phyloP scores from a whole-genome alignment of 2,113 vertebrate species.

The Taurulus bubalis region DNA sequence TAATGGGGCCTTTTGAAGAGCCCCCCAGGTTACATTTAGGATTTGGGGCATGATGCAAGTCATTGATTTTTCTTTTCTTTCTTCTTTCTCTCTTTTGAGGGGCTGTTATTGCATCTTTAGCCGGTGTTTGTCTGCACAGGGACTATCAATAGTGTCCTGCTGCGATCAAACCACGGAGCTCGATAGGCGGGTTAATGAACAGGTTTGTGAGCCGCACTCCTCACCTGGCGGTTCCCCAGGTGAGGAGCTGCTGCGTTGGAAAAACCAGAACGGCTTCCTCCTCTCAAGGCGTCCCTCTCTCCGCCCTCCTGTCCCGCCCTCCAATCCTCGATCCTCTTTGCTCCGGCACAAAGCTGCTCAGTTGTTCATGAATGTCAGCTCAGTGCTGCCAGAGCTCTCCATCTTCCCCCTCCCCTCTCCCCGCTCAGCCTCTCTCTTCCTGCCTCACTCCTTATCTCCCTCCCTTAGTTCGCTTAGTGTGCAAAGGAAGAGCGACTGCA shows the following conservation, averaged over 20 bases:
- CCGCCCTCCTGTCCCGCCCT: slow-evolving; percentile 61
- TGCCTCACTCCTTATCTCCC: slow-evolving; percentile 73
- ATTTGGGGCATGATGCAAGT: slow-evolving; percentile 74
- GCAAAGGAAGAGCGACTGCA: slow-evolving; percentile 83
- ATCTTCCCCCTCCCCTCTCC: slow-evolving; percentile 57
- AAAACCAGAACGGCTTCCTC: slow-evolving; percentile 42
- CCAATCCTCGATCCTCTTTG: slow-evolving; percentile 70
- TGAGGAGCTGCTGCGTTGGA: slow-evolving; percentile 46
- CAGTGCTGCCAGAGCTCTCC: slow-evolving; percentile 68
- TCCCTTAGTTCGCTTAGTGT: slow-evolving; percentile 75
- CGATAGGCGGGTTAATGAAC: slow-evolving; percentile 70
- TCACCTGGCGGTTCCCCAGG: slow-evolving; percentile 52
- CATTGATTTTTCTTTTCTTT: slow-evolving; percentile 64
- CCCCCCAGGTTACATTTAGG: slow-evolving; percentile 49
- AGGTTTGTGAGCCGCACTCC: slow-evolving; percentile 56
- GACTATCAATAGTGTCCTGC: slow-evolving; percentile 65
- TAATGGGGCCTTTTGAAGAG: slow-evolving; percentile 66
- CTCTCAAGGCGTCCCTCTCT: slow-evolving; percentile 61
- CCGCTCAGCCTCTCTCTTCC: slow-evolving; percentile 55
- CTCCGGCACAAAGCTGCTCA: slow-evolving; percentile 73
- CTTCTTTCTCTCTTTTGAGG: slow-evolving; percentile 54
- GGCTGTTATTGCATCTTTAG: slow-evolving; percentile 75
- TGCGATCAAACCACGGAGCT: slow-evolving; percentile 71
- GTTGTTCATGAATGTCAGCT: slow-evolving; percentile 79
- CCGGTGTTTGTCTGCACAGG: slow-evolving; percentile 51